Percentiles rank a stretch among this genome's conserved stretches.
Evolutionary conservation across 2,888 invertebrate genomes (phyloP).

Genomic region (Abrostola tripartita): DNA sequence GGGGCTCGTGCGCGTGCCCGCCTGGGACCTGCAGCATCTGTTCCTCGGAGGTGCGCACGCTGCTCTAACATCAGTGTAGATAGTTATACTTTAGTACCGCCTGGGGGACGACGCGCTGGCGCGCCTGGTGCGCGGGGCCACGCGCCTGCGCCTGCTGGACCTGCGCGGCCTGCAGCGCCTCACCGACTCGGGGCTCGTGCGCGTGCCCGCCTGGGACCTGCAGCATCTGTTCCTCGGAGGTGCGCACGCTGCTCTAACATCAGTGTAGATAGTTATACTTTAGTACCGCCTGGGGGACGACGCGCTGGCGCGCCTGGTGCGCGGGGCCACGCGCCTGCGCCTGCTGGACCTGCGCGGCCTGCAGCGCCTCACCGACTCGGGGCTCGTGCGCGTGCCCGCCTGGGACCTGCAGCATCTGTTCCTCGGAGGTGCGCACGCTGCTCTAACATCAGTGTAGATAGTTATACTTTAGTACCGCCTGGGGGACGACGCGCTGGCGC

Average conservation of each 20-base stretch:
- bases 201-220: slow-evolving; percentile 95
- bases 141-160: slow-evolving; percentile 92
- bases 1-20: slow-evolving; percentile 93
- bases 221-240: slow-evolving; percentile 95
- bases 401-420: slow-evolving; percentile 96
- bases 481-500: slow-evolving; percentile 93
- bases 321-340: slow-evolving; percentile 92
- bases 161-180: slow-evolving; percentile 94
- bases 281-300: slow-evolving; percentile 93
- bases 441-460: too few relatives aligned
- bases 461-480: slow-evolving; percentile 87
- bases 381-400: slow-evolving; percentile 93
- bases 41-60: slow-evolving; percentile 91
- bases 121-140: slow-evolving; percentile 93
- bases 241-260: slow-evolving; percentile 55
- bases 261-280: too few relatives aligned
- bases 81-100: slow-evolving; percentile 83
- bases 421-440: slow-evolving; percentile 89
- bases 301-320: slow-evolving; percentile 93
- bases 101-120: slow-evolving; percentile 93
- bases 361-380: slow-evolving; percentile 93
- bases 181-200: slow-evolving; percentile 93
- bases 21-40: slow-evolving; percentile 95
- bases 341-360: slow-evolving; percentile 95
- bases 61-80: not conserved